phyloP scores from a whole-genome alignment of 2,113 vertebrate species.

The Xyrauchen texanus region DNA sequence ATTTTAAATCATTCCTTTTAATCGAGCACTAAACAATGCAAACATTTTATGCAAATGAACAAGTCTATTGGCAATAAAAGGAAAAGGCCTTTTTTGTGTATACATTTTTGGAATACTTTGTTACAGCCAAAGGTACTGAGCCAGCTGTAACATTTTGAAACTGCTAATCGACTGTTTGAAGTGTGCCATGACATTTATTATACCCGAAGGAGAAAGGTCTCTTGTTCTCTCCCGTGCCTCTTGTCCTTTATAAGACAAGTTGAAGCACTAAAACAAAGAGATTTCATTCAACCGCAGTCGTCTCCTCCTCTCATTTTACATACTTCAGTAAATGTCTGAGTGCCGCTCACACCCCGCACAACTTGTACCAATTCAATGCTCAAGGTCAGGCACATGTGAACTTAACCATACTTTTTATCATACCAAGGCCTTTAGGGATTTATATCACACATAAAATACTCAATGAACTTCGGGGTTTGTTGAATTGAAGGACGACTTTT shows the following conservation, averaged over 20 bases:
- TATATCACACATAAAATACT: not conserved
- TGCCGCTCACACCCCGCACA: not conserved
- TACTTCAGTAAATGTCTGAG: not conserved
- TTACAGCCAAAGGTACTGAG: conserved; percentile 6
- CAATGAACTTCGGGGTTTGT: not conserved
- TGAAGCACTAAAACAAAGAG: not conserved
- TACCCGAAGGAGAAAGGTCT: conserved; percentile 16
- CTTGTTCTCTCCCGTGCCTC: not conserved
- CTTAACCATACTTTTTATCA: not conserved
- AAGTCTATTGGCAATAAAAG: not conserved
- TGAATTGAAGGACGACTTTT: not conserved
- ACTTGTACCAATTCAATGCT: not conserved
- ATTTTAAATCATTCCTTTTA: too few relatives aligned
- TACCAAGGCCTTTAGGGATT: not conserved
- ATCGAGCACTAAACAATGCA: too few relatives aligned
- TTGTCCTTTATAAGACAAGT: conserved; percentile 12
- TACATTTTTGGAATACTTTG: not conserved
- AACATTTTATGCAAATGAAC: not conserved
- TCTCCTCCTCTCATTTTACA: not conserved
- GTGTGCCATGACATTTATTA: conserved; percentile 42
- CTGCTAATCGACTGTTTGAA: conserved; percentile 32
- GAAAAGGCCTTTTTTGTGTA: not conserved
- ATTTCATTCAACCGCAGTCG: not conserved
- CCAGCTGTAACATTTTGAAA: conserved; percentile 26
- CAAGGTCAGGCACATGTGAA: not conserved